phyloP scores from a whole-genome alignment of 2,113 vertebrate genomes.

The Sapajus apella region DNA sequence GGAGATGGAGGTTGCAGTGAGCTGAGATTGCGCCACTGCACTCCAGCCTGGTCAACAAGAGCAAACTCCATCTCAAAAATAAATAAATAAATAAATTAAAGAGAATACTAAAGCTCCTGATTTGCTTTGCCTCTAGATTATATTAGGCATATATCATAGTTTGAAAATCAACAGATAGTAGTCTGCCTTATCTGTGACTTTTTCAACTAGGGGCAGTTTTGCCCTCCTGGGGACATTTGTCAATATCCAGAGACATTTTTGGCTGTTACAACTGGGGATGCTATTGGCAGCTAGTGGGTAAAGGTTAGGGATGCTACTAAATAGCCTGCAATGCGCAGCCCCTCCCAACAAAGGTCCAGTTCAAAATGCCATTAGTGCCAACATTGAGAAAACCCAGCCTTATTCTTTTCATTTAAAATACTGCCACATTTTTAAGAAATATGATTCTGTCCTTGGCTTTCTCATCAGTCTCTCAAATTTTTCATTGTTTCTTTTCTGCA shows the following conservation, averaged over 20 bases:
- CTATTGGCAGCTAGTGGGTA: neutral
- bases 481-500: constrained; percentile 22
- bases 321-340: neutral
- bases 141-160: neutral
- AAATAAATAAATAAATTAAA: too few relatives aligned
- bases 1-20: too few relatives aligned
- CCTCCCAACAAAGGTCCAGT: neutral
- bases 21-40: too few relatives aligned
- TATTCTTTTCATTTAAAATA: constrained; percentile 34
- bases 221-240: neutral
- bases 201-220: constrained; percentile 21
- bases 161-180: constrained; percentile 38
- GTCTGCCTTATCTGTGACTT: neutral
- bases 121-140: neutral
- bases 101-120: neutral
- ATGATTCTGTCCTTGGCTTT: neutral
- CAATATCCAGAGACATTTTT: neutral
- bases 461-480: constrained; percentile 22
- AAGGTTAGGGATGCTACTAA: neutral
- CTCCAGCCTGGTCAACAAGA: too few relatives aligned
- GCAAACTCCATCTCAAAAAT: too few relatives aligned
- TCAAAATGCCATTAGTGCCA: neutral
- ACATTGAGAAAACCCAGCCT: neutral
- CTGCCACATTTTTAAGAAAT: neutral
- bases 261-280: neutral